Conservation (phyloP, 2,797 vertebrate genomes). For the Alcedo quadribrachys region DNA sequence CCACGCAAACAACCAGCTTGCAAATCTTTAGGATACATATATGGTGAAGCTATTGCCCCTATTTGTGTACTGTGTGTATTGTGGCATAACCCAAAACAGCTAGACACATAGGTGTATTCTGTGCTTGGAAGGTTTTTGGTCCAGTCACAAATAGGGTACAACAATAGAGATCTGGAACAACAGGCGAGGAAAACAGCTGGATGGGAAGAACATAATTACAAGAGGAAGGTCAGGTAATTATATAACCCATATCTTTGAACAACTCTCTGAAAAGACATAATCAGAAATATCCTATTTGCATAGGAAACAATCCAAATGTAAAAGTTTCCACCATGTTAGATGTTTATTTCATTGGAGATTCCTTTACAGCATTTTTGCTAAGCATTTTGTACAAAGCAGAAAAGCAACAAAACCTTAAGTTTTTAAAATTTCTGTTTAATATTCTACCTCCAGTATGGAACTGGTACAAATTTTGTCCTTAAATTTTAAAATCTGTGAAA, state of each 20-base stretch:
- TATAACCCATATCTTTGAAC: neutral
- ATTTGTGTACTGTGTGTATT: neutral
- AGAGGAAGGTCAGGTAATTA: neutral
- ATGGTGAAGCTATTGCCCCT: neutral
- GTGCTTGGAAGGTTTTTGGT: neutral
- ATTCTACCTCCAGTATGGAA: neutral
- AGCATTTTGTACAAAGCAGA: neutral
- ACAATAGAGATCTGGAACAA: neutral
- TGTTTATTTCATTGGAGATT: neutral
- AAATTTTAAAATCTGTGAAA: neutral
- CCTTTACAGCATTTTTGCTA: neutral
- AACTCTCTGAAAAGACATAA: neutral
- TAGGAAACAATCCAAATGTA: slow-evolving; percentile 1
- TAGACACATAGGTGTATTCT: neutral
- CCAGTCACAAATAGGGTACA: neutral
- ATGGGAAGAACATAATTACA: neutral
- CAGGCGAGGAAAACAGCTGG: neutral
- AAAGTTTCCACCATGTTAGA: neutral
- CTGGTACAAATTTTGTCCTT: neutral
- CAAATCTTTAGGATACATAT: neutral
- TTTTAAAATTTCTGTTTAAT: neutral
- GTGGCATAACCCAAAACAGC: neutral
- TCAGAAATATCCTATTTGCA: slow-evolving; percentile 36
- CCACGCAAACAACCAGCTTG: neutral
- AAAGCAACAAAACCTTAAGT: neutral